These are phyloP conservation scores for Cheilosia vernalis DNA, from an alignment of 2,888 invertebrate genomes.

Conservation along the genomic window DNA sequence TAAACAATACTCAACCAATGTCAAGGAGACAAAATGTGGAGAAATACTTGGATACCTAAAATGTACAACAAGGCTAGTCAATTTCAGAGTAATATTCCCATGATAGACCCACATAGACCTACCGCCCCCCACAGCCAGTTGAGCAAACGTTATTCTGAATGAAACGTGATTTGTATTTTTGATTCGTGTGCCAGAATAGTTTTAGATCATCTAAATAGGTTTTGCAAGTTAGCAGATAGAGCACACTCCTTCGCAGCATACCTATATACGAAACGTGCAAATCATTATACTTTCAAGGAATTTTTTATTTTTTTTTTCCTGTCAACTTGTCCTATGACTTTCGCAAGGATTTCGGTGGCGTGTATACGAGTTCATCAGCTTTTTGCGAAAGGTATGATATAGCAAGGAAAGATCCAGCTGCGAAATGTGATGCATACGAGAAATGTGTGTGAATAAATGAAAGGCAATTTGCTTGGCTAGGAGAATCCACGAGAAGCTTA, in stretches of 20 bases:
- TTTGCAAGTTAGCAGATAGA: slow-evolving; percentile 52
- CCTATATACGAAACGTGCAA: slow-evolving; percentile 56
- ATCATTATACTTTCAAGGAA: slow-evolving; percentile 70
- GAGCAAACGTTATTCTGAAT: slow-evolving; percentile 67
- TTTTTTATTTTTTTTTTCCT: slow-evolving; percentile 11
- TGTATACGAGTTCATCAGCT: slow-evolving; percentile 61
- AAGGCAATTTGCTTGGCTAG: slow-evolving; percentile 47
- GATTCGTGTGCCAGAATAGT: slow-evolving; percentile 62
- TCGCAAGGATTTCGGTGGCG: slow-evolving; percentile 29
- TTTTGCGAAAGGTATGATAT: slow-evolving; percentile 29
- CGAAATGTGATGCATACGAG: slow-evolving; percentile 65
- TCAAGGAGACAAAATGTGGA: not conserved
- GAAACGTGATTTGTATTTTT: slow-evolving; percentile 70
- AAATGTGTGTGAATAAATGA: slow-evolving; percentile 65
- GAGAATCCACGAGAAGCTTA: slow-evolving; percentile 50
- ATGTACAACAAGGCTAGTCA: slow-evolving; percentile 29
- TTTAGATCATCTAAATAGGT: slow-evolving; percentile 65
- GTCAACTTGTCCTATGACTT: not conserved
- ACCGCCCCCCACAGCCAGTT: slow-evolving; percentile 35
- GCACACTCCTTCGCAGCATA: slow-evolving; percentile 28
- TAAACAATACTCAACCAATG: slow-evolving; percentile 28
- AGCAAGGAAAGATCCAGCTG: slow-evolving; percentile 48
- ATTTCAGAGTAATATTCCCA: slow-evolving; percentile 6
- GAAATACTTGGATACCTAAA: not conserved
- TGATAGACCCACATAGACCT: not conserved